A percentile compares a stretch with the other conserved stretches of the same genome.
Conservation (phyloP, 92 coral and sea anemone species). For the Diadumene lineata region DNA sequence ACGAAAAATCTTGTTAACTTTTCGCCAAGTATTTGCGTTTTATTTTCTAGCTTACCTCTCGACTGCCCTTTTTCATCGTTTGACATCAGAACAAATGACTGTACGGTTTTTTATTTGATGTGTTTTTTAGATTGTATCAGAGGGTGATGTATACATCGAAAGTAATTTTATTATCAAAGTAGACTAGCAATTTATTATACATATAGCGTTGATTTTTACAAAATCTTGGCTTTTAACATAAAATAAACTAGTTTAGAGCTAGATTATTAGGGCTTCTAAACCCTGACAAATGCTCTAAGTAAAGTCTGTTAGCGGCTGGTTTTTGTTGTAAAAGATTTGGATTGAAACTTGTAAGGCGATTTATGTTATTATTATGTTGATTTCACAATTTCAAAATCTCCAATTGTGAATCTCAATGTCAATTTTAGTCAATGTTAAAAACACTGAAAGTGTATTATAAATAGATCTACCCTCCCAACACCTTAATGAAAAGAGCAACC, state of each 20-base stretch:
- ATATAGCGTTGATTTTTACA: conserved; percentile 1
- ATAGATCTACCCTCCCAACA: background rate
- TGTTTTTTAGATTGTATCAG: conserved; percentile 8
- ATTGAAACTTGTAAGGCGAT: too few species aligned
- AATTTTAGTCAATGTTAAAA: too few species aligned
- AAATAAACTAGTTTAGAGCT: background rate
- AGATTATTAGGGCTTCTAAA: background rate
- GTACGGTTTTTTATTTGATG: background rate
- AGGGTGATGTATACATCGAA: background rate
- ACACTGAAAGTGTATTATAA: too few species aligned
- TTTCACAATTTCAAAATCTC: background rate
- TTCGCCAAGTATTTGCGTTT: background rate
- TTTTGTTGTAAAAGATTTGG: background rate
- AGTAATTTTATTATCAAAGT: background rate
- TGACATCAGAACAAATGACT: background rate
- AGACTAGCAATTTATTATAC: background rate
- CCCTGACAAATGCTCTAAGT: conserved; percentile 10
- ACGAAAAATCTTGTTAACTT: background rate
- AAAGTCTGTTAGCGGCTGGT: background rate
- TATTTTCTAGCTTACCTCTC: background rate
- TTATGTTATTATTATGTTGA: background rate
- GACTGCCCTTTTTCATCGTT: background rate
- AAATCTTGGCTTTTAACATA: conserved; percentile 1
- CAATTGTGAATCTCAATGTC: background rate
- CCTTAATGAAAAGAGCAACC: background rate